Evolutionary conservation across 2,797 vertebrate species (phyloP).

Genomic region (Amblyraja radiata): DNA sequence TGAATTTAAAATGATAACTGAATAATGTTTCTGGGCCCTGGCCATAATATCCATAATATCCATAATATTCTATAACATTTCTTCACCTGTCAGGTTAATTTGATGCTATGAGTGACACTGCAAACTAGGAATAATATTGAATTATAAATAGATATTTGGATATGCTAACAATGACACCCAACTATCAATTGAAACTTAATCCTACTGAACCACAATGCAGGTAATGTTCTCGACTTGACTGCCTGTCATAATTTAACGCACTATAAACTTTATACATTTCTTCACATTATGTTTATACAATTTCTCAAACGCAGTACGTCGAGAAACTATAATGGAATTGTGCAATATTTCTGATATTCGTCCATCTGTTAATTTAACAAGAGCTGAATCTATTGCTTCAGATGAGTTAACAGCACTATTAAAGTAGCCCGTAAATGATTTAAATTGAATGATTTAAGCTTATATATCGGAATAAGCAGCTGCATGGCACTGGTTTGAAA

Average conservation of each 20-base stretch:
- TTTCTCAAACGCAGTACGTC: not conserved
- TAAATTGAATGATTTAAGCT: not conserved
- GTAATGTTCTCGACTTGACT: not conserved
- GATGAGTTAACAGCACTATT: not conserved
- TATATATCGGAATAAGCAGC: not conserved
- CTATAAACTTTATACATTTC: not conserved
- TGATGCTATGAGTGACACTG: not conserved
- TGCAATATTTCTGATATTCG: not conserved
- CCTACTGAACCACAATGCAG: not conserved
- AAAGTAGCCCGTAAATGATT: not conserved
- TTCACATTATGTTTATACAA: not conserved
- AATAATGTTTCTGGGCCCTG: not conserved
- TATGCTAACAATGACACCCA: not conserved
- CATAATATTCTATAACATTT: not conserved
- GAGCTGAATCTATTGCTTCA: not conserved
- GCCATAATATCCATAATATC: not conserved
- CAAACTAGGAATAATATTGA: not conserved
- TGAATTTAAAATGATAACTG: slow-evolving; percentile 15
- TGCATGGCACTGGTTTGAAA: not conserved
- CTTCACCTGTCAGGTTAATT: not conserved
- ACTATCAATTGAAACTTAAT: not conserved
- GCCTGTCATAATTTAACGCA: not conserved
- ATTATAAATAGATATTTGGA: not conserved
- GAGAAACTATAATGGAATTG: not conserved
- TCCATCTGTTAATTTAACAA: not conserved